Evolutionary conservation across 2,888 invertebrate genomes (phyloP), one percentile per base, ranked within the genome.

Genomic region (Phalera bucephala): DNA sequence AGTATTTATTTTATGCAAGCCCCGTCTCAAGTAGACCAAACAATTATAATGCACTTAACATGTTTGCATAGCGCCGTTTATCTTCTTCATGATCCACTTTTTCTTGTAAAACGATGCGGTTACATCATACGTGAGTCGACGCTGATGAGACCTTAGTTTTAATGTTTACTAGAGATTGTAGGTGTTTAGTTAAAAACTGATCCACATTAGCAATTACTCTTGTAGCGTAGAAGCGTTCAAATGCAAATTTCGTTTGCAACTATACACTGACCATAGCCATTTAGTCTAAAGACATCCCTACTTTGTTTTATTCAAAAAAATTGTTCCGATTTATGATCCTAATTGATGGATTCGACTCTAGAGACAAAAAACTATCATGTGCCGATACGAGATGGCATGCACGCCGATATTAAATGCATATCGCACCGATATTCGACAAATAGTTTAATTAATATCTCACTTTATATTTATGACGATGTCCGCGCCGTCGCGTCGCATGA

Each of bases 21-120:
- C 60, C 57, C 55, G 39, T 60, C 55, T 58, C 51, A 65, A 69
- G 62, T 57, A 65, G 61, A 55, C 47, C 52, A 46, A 47, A 58
- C 72, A 72, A 80, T 80, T 79, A 79, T 80, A 72, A 71, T 70
- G 64, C 66, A 69, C 66, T 79, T 75, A 80, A 51, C 63, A 64
- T 64, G 62, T 69, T 58, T 66, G 52, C 52, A 63, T 48, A 57
- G 47, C 45, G 31, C 33, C 34, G 41, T 55, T 61, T 64, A 62
- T 62, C 60, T 64, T 45, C 40, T 58, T 58, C 56, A 57, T 45
- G 49, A 57, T 48, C 39, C 38, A 44, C 51, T 66, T 70, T 71
- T 71, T 68, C 56, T 59, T 40, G 33, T 52, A 36, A 60, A 71
- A 71, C 54, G 47, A 59, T 60, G 45, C 61, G 55, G 66, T 72